phyloP scores from a whole-genome alignment of 1,140 invertebrate species.

The Bacillus rossius region DNA sequence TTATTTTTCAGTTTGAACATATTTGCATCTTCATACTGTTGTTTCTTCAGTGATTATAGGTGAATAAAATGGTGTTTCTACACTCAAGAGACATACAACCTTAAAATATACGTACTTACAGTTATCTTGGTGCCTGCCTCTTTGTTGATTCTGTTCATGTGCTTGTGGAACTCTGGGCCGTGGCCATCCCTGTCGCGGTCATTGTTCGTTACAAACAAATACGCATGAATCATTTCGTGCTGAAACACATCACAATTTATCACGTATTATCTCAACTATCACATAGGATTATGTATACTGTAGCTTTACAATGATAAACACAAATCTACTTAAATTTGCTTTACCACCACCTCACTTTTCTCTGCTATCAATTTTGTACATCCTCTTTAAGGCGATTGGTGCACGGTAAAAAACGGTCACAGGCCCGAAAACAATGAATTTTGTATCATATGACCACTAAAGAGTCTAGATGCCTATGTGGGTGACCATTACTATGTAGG shows the following conservation, averaged over 20 bases:
- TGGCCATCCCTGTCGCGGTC: constrained; percentile 86
- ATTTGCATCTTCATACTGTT: too few species aligned
- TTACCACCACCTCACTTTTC: not conserved
- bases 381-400: not conserved
- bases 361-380: not conserved
- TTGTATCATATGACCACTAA: too few species aligned
- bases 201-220: constrained; percentile 81
- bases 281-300: not conserved
- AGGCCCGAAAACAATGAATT: too few species aligned
- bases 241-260: constrained; percentile 30
- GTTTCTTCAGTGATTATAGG: too few species aligned
- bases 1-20: too few species aligned
- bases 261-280: not conserved
- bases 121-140: constrained; percentile 82
- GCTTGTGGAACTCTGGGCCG: constrained; percentile 88
- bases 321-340: not conserved
- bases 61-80: constrained; percentile 7
- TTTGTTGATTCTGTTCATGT: constrained; percentile 92
- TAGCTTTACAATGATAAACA: not conserved
- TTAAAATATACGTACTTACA: constrained; percentile 45
- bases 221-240: constrained; percentile 99
- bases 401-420: too few species aligned
- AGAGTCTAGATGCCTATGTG: too few species aligned
- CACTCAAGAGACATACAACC: constrained; percentile 1
- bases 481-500: too few species aligned